phyloP scores from a whole-genome alignment of 2,888 invertebrate genomes.

The Xanthia togata region DNA sequence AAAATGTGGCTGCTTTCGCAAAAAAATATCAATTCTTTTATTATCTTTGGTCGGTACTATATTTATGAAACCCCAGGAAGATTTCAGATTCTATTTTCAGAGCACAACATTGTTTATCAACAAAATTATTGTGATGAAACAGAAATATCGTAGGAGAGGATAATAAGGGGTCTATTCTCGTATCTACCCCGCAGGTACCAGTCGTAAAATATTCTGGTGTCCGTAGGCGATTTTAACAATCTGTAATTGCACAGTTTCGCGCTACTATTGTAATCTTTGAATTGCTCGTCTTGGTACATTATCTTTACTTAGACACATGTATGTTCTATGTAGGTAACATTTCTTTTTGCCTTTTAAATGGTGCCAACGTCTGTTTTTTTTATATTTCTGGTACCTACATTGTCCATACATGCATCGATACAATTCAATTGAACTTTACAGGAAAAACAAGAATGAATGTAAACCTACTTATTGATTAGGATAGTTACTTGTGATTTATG shows the following conservation, averaged over 20 bases:
- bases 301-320: background rate
- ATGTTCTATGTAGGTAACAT: background rate
- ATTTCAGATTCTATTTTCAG: background rate
- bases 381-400: background rate
- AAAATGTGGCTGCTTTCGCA: background rate
- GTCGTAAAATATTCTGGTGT: constrained; percentile 23
- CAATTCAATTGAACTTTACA: background rate
- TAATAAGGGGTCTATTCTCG: constrained; percentile 17
- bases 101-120: background rate
- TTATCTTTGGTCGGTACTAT: background rate
- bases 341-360: background rate
- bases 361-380: background rate
- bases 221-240: constrained; percentile 52
- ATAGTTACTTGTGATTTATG: background rate
- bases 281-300: constrained; percentile 21
- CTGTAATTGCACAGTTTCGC: constrained; percentile 50
- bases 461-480: background rate
- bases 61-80: background rate
- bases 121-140: background rate
- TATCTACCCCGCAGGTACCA: background rate
- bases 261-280: constrained; percentile 38
- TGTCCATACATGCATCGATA: background rate
- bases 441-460: background rate
- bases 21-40: background rate
- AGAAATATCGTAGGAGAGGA: constrained; percentile 3